phyloP scores from a whole-genome alignment of 2,888 invertebrate species.

The Tenthredo distinguenda region DNA sequence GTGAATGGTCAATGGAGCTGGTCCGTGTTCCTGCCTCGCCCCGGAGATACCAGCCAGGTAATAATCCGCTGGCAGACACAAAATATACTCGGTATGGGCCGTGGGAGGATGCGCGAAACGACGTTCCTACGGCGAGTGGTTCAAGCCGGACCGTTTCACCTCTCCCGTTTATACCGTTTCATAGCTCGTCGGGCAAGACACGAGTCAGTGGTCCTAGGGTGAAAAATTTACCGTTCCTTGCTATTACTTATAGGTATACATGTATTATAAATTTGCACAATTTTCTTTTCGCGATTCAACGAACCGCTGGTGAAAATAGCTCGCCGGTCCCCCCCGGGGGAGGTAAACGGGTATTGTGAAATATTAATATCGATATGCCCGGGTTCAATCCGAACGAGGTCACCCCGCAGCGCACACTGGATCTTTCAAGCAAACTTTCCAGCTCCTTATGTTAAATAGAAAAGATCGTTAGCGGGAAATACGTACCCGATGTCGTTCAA shows the following conservation, averaged over 20 bases:
- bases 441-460: not conserved
- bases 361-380: constrained; percentile 24
- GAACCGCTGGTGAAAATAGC: not conserved
- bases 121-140: constrained; percentile 19
- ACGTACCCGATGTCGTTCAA: no score
- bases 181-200: not conserved
- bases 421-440: constrained; percentile 12
- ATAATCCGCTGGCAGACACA: constrained; percentile 2
- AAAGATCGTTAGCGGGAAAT: not conserved
- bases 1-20: constrained; percentile 4
- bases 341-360: constrained; percentile 12
- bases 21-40: not conserved
- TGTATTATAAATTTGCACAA: not conserved
- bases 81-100: not conserved
- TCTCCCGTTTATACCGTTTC: not conserved
- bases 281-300: constrained; percentile 11
- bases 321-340: not conserved
- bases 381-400: not conserved
- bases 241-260: not conserved
- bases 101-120: not conserved
- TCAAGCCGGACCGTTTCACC: not conserved
- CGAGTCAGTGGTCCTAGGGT: not conserved
- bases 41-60: not conserved
- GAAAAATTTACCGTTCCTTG: not conserved
- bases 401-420: not conserved